These are phyloP conservation scores for Drosophila melanogaster DNA, from an alignment of 1,140 invertebrate genomes.

Conservation along the genomic window Release_6_plus_ISO1_MT NT_033779.5:2067501-2068000, in stretches of 20 bases:
- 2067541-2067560: constrained; percentile 34
- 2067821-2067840: constrained; percentile 33
- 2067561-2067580: constrained; percentile 41
- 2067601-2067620: neutral
- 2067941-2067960: constrained; percentile 43
- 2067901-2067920: constrained; percentile 55
- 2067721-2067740: constrained; percentile 43
- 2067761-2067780: constrained; percentile 17
- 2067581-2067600: constrained; percentile 45
- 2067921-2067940: constrained; percentile 42
- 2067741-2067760: constrained; percentile 51
- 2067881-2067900: constrained; percentile 41
- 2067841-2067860: constrained; percentile 15
- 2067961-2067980: constrained; percentile 15
- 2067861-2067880: constrained; percentile 44
- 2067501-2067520: constrained; percentile 56
- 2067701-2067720: constrained; percentile 29
- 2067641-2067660: constrained; percentile 42
- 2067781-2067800: constrained; percentile 37
- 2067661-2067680: constrained; percentile 28
- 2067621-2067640: constrained; percentile 38
- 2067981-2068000: constrained; percentile 19
- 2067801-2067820: constrained; percentile 49
- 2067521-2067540: constrained; percentile 51
- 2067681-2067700: constrained; percentile 48